These are phyloP conservation scores for Anastrepha ludens DNA, from an alignment of 1,140 invertebrate species.

Conservation along the genomic window DNA sequence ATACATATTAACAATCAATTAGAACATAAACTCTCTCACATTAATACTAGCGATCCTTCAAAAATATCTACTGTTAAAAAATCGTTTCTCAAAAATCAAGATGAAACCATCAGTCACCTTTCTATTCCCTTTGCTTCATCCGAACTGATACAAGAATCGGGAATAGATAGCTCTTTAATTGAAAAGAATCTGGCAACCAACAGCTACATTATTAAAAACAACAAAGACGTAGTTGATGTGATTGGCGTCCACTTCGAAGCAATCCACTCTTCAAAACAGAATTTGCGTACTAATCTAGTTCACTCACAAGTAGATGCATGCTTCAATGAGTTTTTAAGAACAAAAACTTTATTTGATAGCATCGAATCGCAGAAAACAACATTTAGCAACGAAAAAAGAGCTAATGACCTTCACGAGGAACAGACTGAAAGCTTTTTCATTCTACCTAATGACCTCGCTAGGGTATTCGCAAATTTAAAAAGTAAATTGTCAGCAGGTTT, in stretches of 20 bases:
- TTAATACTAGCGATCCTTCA: conserved; percentile 27
- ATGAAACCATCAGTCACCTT: background rate
- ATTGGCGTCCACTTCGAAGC: conserved; percentile 9
- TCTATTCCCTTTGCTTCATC: background rate
- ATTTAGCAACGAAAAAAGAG: background rate
- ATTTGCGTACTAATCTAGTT: background rate
- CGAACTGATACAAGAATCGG: background rate
- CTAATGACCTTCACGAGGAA: background rate
- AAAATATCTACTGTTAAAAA: conserved; percentile 25
- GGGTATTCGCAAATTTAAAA: conserved; percentile 34
- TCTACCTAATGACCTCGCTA: background rate
- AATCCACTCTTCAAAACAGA: conserved; percentile 6
- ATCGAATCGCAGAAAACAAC: background rate
- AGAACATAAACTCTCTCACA: conserved; percentile 9
- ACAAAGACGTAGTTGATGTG: conserved; percentile 8
- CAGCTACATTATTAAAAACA: background rate
- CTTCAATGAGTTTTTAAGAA: conserved; percentile 39
- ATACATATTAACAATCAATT: conserved; percentile 13
- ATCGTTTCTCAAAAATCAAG: background rate
- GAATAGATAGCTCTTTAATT: background rate
- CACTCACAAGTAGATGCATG: conserved; percentile 29
- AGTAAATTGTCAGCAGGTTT: conserved; percentile 25
- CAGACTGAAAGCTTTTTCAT: conserved; percentile 15
- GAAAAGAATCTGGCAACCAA: background rate
- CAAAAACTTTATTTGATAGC: conserved; percentile 23